Conservation (phyloP, 2,888 invertebrate genomes). For the Agrochola lota region DNA sequence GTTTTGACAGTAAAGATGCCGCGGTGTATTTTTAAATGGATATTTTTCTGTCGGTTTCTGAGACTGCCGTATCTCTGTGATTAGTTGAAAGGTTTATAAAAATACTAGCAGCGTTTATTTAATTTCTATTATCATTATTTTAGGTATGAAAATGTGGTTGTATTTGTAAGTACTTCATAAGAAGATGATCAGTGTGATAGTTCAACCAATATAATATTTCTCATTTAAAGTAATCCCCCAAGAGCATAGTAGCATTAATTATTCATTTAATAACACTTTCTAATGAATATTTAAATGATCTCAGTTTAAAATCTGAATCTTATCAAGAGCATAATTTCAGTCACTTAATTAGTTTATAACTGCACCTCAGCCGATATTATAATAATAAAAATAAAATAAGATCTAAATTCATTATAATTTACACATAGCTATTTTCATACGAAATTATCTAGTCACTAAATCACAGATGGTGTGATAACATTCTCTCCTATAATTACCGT, state of each 20-base stretch:
- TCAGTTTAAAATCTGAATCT: conserved; percentile 28
- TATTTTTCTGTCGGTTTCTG: not conserved
- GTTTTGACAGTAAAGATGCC: not conserved
- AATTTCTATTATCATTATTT: not conserved
- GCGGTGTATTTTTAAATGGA: not conserved
- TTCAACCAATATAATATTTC: not conserved
- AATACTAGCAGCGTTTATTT: not conserved
- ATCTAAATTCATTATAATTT: conserved; percentile 56
- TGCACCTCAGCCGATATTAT: conserved; percentile 45
- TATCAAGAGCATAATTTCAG: conserved; percentile 48
- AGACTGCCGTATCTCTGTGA: not conserved
- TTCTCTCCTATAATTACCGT: conserved; percentile 71
- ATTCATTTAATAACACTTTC: conserved; percentile 46
- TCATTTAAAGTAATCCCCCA: not conserved
- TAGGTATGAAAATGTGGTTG: not conserved
- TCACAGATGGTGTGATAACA: conserved; percentile 68
- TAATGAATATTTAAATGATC: conserved; percentile 33
- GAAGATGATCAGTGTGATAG: not conserved
- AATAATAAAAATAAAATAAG: conserved; percentile 53
- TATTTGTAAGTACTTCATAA: not conserved
- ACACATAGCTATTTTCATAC: conserved; percentile 67
- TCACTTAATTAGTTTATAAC: conserved; percentile 47
- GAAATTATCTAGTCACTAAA: conserved; percentile 66
- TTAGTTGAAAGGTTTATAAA: not conserved
- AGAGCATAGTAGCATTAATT: conserved; percentile 10